Evolutionary conservation across 2,888 invertebrate species (phyloP), one percentile per base, ranked within the genome.

Genomic region (Brachyptera putata): DNA sequence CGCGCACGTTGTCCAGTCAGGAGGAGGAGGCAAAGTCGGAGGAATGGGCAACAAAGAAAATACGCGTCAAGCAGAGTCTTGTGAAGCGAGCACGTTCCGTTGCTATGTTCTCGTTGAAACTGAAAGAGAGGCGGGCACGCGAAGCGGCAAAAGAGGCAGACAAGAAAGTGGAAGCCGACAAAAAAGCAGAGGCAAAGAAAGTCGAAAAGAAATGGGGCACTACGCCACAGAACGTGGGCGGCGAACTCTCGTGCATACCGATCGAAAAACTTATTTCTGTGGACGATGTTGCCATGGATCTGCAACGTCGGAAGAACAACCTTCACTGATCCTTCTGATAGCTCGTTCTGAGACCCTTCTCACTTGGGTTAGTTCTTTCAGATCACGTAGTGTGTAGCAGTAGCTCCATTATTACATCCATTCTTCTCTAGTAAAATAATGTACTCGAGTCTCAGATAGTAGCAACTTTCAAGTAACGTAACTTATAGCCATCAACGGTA

Each of bases 71-170:
- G 70, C 90, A 91, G 53, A 84, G 85, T 67, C 73, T 91, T 24
- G 89, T 91, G 75, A 91, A 91, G 73, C 82, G 91, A 56, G 91
- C 91, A 4, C 80, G 91, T 13, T 90, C 90, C 0, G 91, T 91
- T 43, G 91, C 91, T 3, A 89, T 91, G 70, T 91, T 91, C 75
- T 91, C 91, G 3, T 75, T 91, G 55, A 91, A 91, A 60, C 75
- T 91, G 64, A 86, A 86, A 69, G 86, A 86, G 69, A 79, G 87
- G n/a, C 79, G 89, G 57, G 90, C 90, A 59, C 77, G 89, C 26
- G 91, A 91, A 70, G 90, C 90, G 0, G 84, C 84, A 25, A 82
- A 82, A 61, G 84, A 82, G 62, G 80, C 79, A 22, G 78, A 80
- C 65, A 78, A 80, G 69, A 78, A 79, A 68, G 79, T 79, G 18